These are phyloP conservation scores for Drosophila bocki DNA, from an alignment of 1,140 invertebrate species.

Conservation along the genomic window DNA sequence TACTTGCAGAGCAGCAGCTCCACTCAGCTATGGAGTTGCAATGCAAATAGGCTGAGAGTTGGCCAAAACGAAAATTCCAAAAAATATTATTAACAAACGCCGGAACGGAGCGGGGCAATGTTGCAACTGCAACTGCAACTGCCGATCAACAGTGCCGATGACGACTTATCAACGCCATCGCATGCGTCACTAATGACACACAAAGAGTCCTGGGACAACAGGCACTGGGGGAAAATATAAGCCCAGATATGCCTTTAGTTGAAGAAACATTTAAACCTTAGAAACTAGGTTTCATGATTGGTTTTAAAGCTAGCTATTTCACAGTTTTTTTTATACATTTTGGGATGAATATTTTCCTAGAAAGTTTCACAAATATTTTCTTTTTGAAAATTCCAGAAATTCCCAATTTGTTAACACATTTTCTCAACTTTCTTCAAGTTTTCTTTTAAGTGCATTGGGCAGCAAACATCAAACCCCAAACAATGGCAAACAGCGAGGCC, in stretches of 20 bases:
- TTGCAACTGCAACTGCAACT: constrained; percentile 57
- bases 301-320: background rate
- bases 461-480: constrained; percentile 34
- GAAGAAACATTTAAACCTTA: background rate
- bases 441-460: constrained; percentile 13
- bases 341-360: background rate
- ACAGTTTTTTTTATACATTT: background rate
- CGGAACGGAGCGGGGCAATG: constrained; percentile 45
- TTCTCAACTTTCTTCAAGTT: background rate
- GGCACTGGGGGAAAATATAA: constrained; percentile 23
- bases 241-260: background rate
- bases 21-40: constrained; percentile 5
- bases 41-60: constrained; percentile 34
- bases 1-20: constrained; percentile 21
- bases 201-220: constrained; percentile 45
- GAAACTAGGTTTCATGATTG: background rate
- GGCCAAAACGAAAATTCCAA: constrained; percentile 27
- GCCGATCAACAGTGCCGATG: constrained; percentile 26
- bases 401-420: background rate
- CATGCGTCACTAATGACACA: constrained; percentile 63
- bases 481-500: constrained; percentile 41
- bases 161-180: constrained; percentile 59
- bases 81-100: constrained; percentile 66
- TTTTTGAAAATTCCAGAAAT: background rate
- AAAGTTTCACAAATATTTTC: background rate